These are phyloP conservation scores for Parotia lawesii DNA, from an alignment of 2,113 vertebrate species.

Conservation along the genomic window DNA sequence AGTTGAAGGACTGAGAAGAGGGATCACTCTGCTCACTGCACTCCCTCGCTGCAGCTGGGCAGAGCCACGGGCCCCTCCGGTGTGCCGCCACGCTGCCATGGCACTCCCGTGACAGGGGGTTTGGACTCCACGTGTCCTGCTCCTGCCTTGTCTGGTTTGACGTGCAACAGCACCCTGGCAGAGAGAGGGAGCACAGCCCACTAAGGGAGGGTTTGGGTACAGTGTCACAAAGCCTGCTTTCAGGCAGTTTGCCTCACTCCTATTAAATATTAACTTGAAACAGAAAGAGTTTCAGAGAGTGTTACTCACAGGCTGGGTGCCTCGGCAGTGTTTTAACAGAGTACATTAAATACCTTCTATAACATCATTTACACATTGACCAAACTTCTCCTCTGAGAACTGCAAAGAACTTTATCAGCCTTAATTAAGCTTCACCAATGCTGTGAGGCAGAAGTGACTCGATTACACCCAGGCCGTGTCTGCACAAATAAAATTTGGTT, in stretches of 20 bases:
- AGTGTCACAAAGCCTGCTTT: neutral
- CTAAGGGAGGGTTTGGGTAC: neutral
- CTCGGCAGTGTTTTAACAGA: neutral
- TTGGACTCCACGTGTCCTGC: accelerated
- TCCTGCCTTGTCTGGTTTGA: neutral
- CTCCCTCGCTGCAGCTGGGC: neutral
- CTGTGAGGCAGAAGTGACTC: neutral
- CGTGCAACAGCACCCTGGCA: accelerated
- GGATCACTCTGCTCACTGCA: accelerated
- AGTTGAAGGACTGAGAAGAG: neutral
- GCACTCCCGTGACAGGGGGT: accelerated
- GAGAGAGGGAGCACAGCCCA: neutral
- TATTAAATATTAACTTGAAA: neutral
- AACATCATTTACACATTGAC: neutral
- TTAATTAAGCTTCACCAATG: neutral
- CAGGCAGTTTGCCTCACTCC: neutral
- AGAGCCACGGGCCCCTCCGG: accelerated
- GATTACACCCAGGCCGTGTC: neutral
- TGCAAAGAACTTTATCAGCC: neutral
- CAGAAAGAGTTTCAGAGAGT: neutral
- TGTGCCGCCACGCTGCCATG: neutral
- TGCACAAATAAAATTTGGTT: neutral
- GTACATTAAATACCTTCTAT: neutral
- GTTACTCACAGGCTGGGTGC: neutral
- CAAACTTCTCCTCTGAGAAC: neutral